Conservation (phyloP, 2,797 vertebrate species). For the Semotilus atromaculatus region DNA sequence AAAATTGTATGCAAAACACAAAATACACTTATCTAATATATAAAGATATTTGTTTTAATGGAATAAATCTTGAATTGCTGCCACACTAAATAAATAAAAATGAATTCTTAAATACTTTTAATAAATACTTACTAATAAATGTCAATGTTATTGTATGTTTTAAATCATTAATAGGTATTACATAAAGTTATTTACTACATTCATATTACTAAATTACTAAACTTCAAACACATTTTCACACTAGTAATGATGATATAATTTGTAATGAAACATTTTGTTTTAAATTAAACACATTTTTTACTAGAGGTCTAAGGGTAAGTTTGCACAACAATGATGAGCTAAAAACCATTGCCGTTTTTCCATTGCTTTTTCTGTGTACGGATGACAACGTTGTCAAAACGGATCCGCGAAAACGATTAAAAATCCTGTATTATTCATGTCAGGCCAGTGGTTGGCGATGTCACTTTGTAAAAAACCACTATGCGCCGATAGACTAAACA, state of each 20-base stretch:
- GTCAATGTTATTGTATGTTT: background rate
- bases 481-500: background rate
- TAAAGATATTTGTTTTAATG: too few relatives aligned
- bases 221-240: background rate
- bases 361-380: too few relatives aligned
- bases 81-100: too few relatives aligned
- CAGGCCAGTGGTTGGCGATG: background rate
- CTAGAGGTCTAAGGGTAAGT: background rate
- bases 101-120: too few relatives aligned
- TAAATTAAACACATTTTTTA: background rate
- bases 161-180: background rate
- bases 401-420: rapidly evolving
- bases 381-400: too few relatives aligned
- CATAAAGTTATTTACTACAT: too few relatives aligned
- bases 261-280: background rate
- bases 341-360: too few relatives aligned
- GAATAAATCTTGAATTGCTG: too few relatives aligned
- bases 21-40: too few relatives aligned
- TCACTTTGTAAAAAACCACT: background rate
- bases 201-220: too few relatives aligned
- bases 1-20: background rate
- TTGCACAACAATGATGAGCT: too few relatives aligned
- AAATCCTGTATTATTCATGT: background rate
- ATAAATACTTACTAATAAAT: too few relatives aligned
- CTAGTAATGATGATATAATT: background rate